Conservation (phyloP, 2,888 invertebrate genomes). For the Arrhopalites spinosus region DNA sequence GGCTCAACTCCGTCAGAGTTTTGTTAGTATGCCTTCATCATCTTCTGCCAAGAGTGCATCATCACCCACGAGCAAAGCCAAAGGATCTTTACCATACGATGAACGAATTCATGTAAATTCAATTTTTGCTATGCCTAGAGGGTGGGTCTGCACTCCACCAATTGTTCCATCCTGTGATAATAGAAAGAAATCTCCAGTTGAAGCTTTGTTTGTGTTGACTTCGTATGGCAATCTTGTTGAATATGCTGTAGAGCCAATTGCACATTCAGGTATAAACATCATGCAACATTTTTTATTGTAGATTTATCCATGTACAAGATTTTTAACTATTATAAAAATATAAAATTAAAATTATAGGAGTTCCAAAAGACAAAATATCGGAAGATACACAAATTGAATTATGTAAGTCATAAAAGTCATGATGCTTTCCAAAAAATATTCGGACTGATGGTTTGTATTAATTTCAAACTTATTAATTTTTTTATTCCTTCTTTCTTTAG, state of each 20-base stretch:
- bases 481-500: too few species aligned
- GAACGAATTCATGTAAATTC: constrained; percentile 79
- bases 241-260: constrained; percentile 82
- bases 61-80: constrained; percentile 52
- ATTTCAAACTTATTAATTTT: too few species aligned
- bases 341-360: constrained; percentile 65
- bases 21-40: constrained; percentile 17
- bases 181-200: constrained; percentile 67
- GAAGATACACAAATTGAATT: constrained; percentile 86
- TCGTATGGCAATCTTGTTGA: constrained; percentile 86
- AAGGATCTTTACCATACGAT: constrained; percentile 61
- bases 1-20: constrained; percentile 75
- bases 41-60: constrained; percentile 52
- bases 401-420: too few species aligned
- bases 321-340: too few species aligned
- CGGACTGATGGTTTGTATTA: too few species aligned
- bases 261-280: constrained; percentile 62
- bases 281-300: neutral
- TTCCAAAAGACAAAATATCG: constrained; percentile 82
- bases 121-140: constrained; percentile 75
- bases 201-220: constrained; percentile 88
- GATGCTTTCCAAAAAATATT: too few species aligned
- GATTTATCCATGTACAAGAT: neutral
- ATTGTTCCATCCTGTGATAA: constrained; percentile 58
- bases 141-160: constrained; percentile 67